Base-by-base conservation (phyloP, 2,888 invertebrate species). In the Trissolcus brochymenae region DNA sequence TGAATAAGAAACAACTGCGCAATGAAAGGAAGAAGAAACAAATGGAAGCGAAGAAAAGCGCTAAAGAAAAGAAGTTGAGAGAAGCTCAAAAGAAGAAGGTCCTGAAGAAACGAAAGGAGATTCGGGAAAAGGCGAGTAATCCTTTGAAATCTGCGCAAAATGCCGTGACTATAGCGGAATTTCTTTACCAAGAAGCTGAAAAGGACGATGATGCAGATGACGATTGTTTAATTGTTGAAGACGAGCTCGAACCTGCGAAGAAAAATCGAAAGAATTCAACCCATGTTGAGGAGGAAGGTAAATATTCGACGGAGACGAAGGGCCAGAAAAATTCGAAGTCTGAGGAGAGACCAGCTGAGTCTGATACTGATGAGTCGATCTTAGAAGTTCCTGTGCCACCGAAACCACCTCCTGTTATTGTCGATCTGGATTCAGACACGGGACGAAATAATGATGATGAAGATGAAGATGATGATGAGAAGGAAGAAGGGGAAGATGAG, bases 311-410 rank as follows among this genome's bases (percentile, higher is more conserved):
- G 35, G 14, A 14, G 4, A 54, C 59, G 4, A 43, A 67, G 9
- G 13, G 21, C 29, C 40, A 72, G 2, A 68, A 59, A 25, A 67
- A 1, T 35, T 49, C 40, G 43, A 51, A 60, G 11, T 0, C 1
- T 4, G 25, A 25, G 14, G 46, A 9, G 35, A n/a, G 25, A 6
- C 6, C 0, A 2, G 7, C 4, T 3, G 76, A 70, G 16, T 84
- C 83, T 1, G 85, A 85, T 19, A 86, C 87, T 0, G 84, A 86
- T 14, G 83, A 83, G 35, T 89, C 89, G 1, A 87, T 88, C 70
- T 82, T 83, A 21, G 89, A 89, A 80, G 84, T 89, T 51, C 89
- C 89, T 9, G 80, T 88, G 21, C 86, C 88, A 3, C 87, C 87
- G 2, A 89, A 87, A 76, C 85, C 87, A 9, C 56, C 76, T 14